Evolutionary conservation across 2,797 vertebrate species (phyloP).

Genomic region (Coendou prehensilis): DNA sequence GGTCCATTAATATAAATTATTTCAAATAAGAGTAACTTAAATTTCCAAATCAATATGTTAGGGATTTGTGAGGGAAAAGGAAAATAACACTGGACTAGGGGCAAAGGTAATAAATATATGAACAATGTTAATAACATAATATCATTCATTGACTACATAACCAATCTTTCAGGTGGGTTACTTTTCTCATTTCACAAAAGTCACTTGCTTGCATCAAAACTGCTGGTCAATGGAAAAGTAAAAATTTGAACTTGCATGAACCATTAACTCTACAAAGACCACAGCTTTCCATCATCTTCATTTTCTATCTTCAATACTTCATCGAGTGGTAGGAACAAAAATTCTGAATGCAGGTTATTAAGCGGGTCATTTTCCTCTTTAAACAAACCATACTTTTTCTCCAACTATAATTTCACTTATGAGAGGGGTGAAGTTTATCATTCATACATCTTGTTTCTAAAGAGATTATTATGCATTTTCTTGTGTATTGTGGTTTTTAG

Average conservation of each 20-base stretch:
- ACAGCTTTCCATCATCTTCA: not conserved
- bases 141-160: not conserved
- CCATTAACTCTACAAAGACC: not conserved
- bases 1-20: not conserved
- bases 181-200: slow-evolving; percentile 11
- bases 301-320: slow-evolving; percentile 12
- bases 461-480: slow-evolving; percentile 22
- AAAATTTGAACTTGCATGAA: not conserved
- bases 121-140: not conserved
- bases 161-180: not conserved
- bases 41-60: slow-evolving; percentile 34
- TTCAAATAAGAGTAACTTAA: slow-evolving; percentile 52
- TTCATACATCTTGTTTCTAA: not conserved
- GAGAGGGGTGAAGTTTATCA: not conserved
- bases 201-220: not conserved
- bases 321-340: not conserved
- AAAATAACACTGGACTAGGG: not conserved
- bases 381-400: slow-evolving; percentile 12
- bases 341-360: slow-evolving; percentile 36
- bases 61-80: not conserved
- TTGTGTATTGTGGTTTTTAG: slow-evolving; percentile 3
- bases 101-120: not conserved
- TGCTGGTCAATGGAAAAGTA: not conserved
- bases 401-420: slow-evolving; percentile 33
- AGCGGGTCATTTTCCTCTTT: slow-evolving; percentile 34